Evolutionary conservation across 2,797 vertebrate genomes (phyloP), one percentile per base, ranked within the genome.

Genomic region (Enteromius viviparus): DNA sequence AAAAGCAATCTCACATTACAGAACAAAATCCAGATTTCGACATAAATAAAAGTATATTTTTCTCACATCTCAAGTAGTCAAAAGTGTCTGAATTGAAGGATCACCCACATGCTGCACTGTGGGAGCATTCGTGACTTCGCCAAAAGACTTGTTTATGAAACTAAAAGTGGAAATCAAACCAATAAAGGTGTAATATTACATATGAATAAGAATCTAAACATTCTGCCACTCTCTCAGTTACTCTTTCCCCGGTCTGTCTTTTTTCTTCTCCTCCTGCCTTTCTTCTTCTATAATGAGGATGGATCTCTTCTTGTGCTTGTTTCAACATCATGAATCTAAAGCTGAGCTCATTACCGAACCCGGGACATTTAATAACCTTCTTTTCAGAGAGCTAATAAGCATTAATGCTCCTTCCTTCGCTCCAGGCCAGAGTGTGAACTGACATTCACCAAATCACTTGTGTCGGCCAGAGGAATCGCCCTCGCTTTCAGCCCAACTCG

Each of bases 241-340:
- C 14, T 51, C 32, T 29, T 14, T 21, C 45, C 11, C 23, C 23
- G n/a, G 6, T 45, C 37, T 62, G 62, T 47, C 17, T 62, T 69
- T 70, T 71, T 40, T 74, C 74, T 40, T 17, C 37, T 82, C n/a
- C 45, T 76, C 49, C 80, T 78, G 89, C 89, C 78, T 74, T 83
- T 78, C 66, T 45, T 75, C 84, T 85, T 53, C 69, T 79, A 78
- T 87, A 89, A 91, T 66, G 23, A 72, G 83, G 87, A 92, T 85
- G 89, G 90, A 91, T 90, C 77, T 88, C 87, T 89, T 11, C 60
- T 89, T 85, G 86, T 62, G 69, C 85, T 79, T 14, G 55, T 89
- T 90, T 71, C 83, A 87, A 88, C 89, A 90, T 88, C 89, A 91
- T 89, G 86, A 91, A 86, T 90, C 89, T 90, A 87, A 90, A 86